phyloP scores from a whole-genome alignment of 1,140 invertebrate species.

The Saccostrea cuccullata region DNA sequence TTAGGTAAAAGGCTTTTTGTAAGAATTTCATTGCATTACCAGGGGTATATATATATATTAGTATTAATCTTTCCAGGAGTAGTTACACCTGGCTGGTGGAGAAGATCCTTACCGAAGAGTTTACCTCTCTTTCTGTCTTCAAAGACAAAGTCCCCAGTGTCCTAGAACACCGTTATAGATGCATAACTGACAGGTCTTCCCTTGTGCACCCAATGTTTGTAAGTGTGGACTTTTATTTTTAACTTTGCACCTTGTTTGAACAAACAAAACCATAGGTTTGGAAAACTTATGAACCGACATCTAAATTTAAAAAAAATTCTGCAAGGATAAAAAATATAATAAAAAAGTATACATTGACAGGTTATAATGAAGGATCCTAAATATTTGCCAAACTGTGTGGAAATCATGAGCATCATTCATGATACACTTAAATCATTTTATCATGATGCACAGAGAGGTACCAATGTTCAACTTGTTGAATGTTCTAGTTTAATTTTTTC shows the following conservation, averaged over 20 bases:
- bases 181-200: background rate
- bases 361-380: slow-evolving; percentile 53
- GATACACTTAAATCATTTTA: slow-evolving; percentile 39
- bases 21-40: too few species aligned
- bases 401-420: slow-evolving; percentile 51
- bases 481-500: too few species aligned
- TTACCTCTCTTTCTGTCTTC: slow-evolving; percentile 37
- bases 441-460: background rate
- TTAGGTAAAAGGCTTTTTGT: too few species aligned
- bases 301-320: background rate
- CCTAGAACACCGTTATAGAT: slow-evolving; percentile 37
- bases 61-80: background rate
- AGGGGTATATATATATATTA: too few species aligned
- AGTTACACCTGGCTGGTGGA: slow-evolving; percentile 43
- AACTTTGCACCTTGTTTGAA: too few species aligned
- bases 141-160: slow-evolving; percentile 21
- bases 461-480: too few species aligned
- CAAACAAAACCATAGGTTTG: too few species aligned
- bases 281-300: too few species aligned
- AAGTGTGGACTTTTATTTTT: too few species aligned
- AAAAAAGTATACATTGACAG: slow-evolving; percentile 38
- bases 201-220: too few species aligned
- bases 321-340: slow-evolving; percentile 31
- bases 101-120: slow-evolving; percentile 42
- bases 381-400: slow-evolving; percentile 51